Evolutionary conservation across 2,113 vertebrate genomes (phyloP).

Genomic region (Rallus limicola): DNA sequence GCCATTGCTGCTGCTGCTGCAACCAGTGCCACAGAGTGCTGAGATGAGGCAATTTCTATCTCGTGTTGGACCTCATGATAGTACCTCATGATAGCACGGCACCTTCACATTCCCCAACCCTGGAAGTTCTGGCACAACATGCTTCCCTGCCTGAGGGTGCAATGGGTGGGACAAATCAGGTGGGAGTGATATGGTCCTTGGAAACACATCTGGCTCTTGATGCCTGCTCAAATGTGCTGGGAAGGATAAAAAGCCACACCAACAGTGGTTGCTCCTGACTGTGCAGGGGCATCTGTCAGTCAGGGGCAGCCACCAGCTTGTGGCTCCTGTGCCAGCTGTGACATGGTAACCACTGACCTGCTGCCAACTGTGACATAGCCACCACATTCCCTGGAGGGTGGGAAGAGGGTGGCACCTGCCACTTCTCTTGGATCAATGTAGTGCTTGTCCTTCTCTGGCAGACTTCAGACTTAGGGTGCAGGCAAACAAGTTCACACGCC

Average conservation of each 20-base stretch:
- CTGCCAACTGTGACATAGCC: not conserved
- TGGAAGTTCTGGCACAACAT: rapidly evolving
- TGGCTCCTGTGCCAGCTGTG: not conserved
- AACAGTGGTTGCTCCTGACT: not conserved
- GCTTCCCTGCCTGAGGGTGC: not conserved
- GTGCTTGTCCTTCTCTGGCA: not conserved
- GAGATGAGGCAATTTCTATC: not conserved
- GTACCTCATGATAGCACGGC: too few species aligned
- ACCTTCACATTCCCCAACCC: rapidly evolving
- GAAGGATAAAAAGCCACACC: not conserved
- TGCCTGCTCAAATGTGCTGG: not conserved
- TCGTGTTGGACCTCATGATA: not conserved
- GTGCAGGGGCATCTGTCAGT: not conserved
- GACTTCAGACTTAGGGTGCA: not conserved
- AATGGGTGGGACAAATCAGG: not conserved
- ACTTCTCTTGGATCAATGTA: not conserved
- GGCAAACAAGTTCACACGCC: not conserved
- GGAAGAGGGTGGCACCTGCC: not conserved
- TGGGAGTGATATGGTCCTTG: not conserved
- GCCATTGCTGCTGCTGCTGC: too few species aligned
- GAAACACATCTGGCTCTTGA: not conserved
- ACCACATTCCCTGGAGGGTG: not conserved
- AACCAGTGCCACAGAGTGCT: not conserved
- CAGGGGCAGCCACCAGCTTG: not conserved
- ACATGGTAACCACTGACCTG: too few species aligned